A percentile compares a stretch with the other conserved stretches of the same genome.
These are phyloP conservation scores for Amphimallon solstitiale DNA, from an alignment of 2,888 invertebrate species.

Conservation along the genomic window DNA sequence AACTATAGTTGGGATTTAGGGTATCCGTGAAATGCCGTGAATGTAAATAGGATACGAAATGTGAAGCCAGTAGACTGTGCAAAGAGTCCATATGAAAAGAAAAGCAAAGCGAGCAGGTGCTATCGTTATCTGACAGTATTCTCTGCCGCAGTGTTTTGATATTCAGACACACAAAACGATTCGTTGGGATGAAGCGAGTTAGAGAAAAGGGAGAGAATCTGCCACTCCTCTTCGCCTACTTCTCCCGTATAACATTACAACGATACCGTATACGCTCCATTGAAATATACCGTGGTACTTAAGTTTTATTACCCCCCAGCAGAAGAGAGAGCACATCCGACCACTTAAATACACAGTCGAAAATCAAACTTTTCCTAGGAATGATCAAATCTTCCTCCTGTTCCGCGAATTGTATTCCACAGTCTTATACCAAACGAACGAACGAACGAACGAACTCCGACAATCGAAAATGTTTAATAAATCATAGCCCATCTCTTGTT, in stretches of 20 bases:
- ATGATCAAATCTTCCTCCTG: slow-evolving; percentile 13
- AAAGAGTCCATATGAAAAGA: slow-evolving; percentile 12
- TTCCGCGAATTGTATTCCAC: not conserved
- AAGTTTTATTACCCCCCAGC: slow-evolving; percentile 43
- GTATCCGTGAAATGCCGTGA: slow-evolving; percentile 7
- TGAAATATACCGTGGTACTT: slow-evolving; percentile 47
- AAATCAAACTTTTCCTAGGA: slow-evolving; percentile 39
- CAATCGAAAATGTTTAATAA: slow-evolving; percentile 36
- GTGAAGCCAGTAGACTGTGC: slow-evolving; percentile 6
- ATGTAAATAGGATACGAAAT: slow-evolving; percentile 28
- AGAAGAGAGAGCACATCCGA: slow-evolving; percentile 24
- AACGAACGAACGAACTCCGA: not conserved
- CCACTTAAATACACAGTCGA: slow-evolving; percentile 40
- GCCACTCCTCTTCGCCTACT: slow-evolving; percentile 23
- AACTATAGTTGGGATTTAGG: slow-evolving; percentile 21
- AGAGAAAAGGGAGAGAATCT: slow-evolving; percentile 28
- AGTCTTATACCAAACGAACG: not conserved
- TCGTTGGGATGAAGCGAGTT: slow-evolving; percentile 38
- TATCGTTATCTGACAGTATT: slow-evolving; percentile 41
- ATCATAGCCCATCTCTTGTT: slow-evolving; percentile 28
- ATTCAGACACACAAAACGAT: slow-evolving; percentile 45
- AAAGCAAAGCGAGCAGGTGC: slow-evolving; percentile 38
- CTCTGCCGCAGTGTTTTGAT: slow-evolving; percentile 46
- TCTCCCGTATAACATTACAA: slow-evolving; percentile 41
- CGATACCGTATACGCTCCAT: slow-evolving; percentile 45